Conservation (phyloP, 2,113 vertebrate genomes). For the Sorex fumeus region DNA sequence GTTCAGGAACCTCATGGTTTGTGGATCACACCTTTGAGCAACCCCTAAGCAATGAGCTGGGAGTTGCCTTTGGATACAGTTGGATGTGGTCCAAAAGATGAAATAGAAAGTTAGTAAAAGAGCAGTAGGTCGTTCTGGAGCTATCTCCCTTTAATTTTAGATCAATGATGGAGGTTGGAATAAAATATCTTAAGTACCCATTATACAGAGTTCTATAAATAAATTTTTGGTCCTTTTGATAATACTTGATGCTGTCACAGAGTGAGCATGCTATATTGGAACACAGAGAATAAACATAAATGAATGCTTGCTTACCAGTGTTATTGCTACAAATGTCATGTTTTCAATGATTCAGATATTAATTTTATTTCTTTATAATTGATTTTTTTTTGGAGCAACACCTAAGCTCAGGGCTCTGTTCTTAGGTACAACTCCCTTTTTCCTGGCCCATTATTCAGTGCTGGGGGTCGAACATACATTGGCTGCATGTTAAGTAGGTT, state of each 20-base stretch:
- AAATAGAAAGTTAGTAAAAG: background rate
- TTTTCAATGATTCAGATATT: background rate
- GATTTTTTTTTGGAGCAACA: background rate
- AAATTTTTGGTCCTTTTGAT: background rate
- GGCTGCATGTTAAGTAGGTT: no score
- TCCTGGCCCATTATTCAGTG: no score
- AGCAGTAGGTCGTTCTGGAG: background rate
- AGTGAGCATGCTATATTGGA: background rate
- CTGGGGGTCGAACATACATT: no score
- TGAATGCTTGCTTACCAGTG: slow-evolving; percentile 40
- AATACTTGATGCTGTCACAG: slow-evolving; percentile 22
- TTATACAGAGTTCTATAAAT: slow-evolving; percentile 16
- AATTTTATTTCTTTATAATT: slow-evolving; percentile 39
- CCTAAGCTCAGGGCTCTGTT: no score
- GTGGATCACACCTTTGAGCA: no score
- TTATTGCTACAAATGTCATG: background rate
- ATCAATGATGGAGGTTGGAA: background rate
- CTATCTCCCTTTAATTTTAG: slow-evolving; percentile 34
- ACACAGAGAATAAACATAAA: background rate
- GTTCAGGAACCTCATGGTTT: no score
- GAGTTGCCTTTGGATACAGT: no score
- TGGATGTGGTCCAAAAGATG: background rate
- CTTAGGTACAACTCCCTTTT: no score
- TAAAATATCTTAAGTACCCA: background rate
- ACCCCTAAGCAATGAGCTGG: no score